These are phyloP conservation scores for Furnarius figulus DNA, from an alignment of 2,113 vertebrate genomes.

Conservation along the genomic window DNA sequence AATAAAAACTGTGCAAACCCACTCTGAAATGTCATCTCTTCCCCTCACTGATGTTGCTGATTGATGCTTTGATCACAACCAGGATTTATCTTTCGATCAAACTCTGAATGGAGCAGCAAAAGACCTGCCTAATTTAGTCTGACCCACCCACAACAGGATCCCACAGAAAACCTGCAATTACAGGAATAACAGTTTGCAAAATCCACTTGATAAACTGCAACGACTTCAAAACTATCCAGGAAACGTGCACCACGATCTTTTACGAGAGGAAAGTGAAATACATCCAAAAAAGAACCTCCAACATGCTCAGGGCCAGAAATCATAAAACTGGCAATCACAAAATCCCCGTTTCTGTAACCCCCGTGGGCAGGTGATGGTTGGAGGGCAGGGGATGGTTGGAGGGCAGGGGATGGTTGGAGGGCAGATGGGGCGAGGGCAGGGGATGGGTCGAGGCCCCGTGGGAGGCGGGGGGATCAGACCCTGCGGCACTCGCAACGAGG, in stretches of 20 bases:
- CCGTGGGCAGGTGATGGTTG: accelerated
- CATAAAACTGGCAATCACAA: accelerated
- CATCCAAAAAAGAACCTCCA: not conserved
- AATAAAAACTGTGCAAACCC: not conserved
- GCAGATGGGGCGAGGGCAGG: no score
- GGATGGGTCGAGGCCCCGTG: accelerated
- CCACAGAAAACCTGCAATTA: not conserved
- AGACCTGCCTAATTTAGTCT: not conserved
- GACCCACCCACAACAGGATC: not conserved
- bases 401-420: no score
- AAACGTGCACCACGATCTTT: accelerated
- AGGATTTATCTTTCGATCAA: not conserved
- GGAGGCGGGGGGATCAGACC: accelerated
- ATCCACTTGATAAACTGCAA: not conserved
- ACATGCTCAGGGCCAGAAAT: not conserved
- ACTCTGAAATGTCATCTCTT: not conserved
- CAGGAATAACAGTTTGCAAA: not conserved
- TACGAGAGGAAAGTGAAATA: accelerated
- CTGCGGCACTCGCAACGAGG: accelerated
- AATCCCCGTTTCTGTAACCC: accelerated
- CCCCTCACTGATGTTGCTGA: not conserved
- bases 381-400: no score
- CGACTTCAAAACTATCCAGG: not conserved
- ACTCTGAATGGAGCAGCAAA: not conserved
- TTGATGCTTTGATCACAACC: not conserved